A percentile compares a stretch with the other conserved stretches of the same genome.
These are phyloP conservation scores for Aphis craccivora DNA, from an alignment of 1,140 invertebrate genomes.

Conservation along the genomic window DNA sequence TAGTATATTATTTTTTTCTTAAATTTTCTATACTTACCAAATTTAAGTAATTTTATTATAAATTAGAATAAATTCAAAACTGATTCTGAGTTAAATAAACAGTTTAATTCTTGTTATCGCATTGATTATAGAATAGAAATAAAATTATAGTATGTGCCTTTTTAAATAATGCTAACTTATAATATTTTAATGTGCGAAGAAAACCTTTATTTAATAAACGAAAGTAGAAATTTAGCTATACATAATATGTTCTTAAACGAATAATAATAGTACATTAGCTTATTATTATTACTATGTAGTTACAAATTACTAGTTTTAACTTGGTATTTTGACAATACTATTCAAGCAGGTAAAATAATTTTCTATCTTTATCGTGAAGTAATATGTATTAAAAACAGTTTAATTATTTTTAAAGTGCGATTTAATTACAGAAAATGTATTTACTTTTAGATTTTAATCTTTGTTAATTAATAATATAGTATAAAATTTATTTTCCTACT, in stretches of 20 bases:
- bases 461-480: background rate
- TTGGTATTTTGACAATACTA: background rate
- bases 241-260: slow-evolving; percentile 28
- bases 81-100: background rate
- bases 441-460: background rate
- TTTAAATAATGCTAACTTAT: background rate
- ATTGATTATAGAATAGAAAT: no score
- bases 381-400: background rate
- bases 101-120: background rate
- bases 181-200: background rate
- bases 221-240: slow-evolving; percentile 42
- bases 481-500: background rate
- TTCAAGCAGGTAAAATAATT: background rate
- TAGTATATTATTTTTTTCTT: no score
- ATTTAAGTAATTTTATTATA: background rate
- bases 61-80: no score
- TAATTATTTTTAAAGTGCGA: background rate
- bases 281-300: background rate
- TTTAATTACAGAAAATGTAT: background rate
- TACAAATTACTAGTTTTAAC: slow-evolving; percentile 4
- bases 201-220: background rate
- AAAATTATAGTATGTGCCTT: background rate
- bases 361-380: background rate
- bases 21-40: no score
- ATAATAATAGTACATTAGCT: slow-evolving; percentile 7